Base-by-base conservation (phyloP, 2,888 invertebrate genomes). In the Heliconius charithonia region DNA sequence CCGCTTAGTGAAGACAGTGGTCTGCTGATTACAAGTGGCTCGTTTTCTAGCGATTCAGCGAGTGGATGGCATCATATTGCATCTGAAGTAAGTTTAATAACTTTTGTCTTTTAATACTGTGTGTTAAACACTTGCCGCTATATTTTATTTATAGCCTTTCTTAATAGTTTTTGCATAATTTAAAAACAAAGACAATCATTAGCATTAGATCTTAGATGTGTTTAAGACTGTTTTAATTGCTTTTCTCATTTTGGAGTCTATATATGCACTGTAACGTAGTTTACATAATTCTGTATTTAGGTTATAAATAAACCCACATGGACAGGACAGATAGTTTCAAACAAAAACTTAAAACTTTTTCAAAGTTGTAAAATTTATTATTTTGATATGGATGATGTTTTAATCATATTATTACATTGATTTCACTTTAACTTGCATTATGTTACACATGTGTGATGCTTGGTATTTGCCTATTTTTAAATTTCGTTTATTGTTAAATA, bases 1-100 rank as follows among this genome's bases (percentile, higher is more conserved):
- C 96, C 96, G 85, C 95, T 97, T 89, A 97, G 97, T 90, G 97
- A 97, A 93, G 97, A 97, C 89, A 97, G 97, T 95, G 97, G 97
- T 87, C 95, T 97, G 86, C 93, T 97, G 85, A 93, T 96, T 88
- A 96, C 96, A 86, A 97, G 97, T 93, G 96, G 97, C 86, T 97
- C 97, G 82, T 96, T 97, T 91, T 97, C 97, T 82, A 97, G 97
- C 91, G 96, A 96, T 90, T 97, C 96, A 85, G 96, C 96, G 84
- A 96, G 96, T 91, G 96, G 95, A 88, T 95, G 96, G 93, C 96
- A 96, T 90, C 96, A 96, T 91, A 95, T 96, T 89, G 95, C 96
- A 82, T 96, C 96, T 87, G 97, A 97, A 95, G 97, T 97, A 92
- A 89, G 90, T 82, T 79, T 73, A 80, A 79, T 63, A 74, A 77